Evolutionary conservation across 2,797 vertebrate species (phyloP).

Genomic region (Odontamblyopus lacepedii): DNA sequence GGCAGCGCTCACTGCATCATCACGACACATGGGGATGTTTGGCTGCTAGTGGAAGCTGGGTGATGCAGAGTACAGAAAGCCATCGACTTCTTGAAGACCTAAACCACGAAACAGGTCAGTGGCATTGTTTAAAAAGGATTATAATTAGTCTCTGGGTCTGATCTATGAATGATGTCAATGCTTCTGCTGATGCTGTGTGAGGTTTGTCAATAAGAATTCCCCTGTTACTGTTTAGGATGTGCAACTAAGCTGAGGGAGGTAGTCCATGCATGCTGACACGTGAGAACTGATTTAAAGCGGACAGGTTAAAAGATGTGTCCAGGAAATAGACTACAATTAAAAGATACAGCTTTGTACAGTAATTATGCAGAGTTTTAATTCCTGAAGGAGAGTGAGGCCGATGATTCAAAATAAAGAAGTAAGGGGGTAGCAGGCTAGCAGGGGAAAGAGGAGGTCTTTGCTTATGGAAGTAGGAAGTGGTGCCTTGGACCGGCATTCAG

Average conservation of each 20-base stretch:
- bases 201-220: constrained; percentile 54
- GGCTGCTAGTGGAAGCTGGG: constrained; percentile 60
- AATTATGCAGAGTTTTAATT: background rate
- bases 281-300: constrained; percentile 2
- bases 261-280: constrained; percentile 37
- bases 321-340: background rate
- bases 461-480: background rate
- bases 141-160: background rate
- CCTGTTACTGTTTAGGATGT: constrained; percentile 26
- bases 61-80: constrained; percentile 62
- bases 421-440: background rate
- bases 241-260: constrained; percentile 45
- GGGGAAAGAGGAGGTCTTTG: background rate
- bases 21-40: constrained; percentile 72
- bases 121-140: background rate
- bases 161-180: background rate
- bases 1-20: constrained; percentile 71
- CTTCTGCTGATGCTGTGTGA: constrained; percentile 5
- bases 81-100: constrained; percentile 65
- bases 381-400: constrained; percentile 1
- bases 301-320: background rate
- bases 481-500: constrained; percentile 49
- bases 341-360: background rate
- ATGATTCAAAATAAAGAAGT: background rate
- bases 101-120: constrained; percentile 69